Base-by-base conservation (phyloP, 2,797 vertebrate genomes). In the Neosilurus hyrtlii region DNA sequence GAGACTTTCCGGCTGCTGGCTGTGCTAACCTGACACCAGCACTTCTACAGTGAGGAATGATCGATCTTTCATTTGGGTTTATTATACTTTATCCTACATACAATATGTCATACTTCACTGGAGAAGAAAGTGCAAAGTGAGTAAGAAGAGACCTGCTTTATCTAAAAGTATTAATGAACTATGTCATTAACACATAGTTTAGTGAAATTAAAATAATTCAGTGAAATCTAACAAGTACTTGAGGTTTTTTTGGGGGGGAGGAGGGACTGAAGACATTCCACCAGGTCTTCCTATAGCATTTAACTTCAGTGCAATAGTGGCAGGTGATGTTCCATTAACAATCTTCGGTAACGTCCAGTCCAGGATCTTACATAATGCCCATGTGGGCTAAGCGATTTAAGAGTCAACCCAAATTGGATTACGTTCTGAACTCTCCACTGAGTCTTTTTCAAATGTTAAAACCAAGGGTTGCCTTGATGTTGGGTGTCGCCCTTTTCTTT, bases 391-490 rank as follows among this genome's bases (percentile, higher is more conserved):
- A 80, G 75, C 63, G 72, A 83, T 81, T 68, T 74, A 68, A 75
- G 67, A 74, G 49, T n/a, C 43, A 66, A 51, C 56, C 15, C 75
- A 74, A 86, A 86, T 82, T 80, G 84, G 82, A 84, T 87, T 86
- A 82, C 65, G 51, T 22, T 51, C 66, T 82, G 76, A 20, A 81
- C 71, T 81, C 73, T 67, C 35, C 7, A 56, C 30, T 67, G 26
- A 65, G 43, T 85, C 73, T 52, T 84, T 68, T 73, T 67, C 16
- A 37, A 76, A 68, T 63, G 62, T 59, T 57, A 35, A 79, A 62
- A 49, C 49, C 59, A 7, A 52, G n/a, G 61, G 67, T 62, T 79
- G 35, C 61, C 63, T 52, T 59, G 22, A 74, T 75, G 11, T 63
- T 6, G 59, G 43, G 57, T 49, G 57, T 81, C 24, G 1, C 62